Evolutionary conservation across 1,140 invertebrate genomes (phyloP).

Genomic region (Frieseomelitta varia): DNA sequence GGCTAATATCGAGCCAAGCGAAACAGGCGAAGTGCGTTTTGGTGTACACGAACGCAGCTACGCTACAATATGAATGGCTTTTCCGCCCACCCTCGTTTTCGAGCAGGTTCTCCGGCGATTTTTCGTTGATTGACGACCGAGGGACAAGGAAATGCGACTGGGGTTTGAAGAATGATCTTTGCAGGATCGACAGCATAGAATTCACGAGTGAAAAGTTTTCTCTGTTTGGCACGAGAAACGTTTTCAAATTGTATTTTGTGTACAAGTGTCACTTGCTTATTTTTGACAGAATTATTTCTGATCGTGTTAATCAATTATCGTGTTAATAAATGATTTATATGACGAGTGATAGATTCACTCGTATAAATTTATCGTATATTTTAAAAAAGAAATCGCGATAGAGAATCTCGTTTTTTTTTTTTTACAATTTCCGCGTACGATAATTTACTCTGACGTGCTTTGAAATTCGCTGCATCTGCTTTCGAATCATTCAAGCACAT

Average conservation of each 20-base stretch:
- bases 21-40: slow-evolving; percentile 12
- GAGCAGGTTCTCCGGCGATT: not conserved
- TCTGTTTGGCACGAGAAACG: too few species aligned
- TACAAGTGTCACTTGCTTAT: too few species aligned
- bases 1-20: slow-evolving; percentile 25
- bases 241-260: too few species aligned
- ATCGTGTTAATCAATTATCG: too few species aligned
- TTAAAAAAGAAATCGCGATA: too few species aligned
- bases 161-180: not conserved
- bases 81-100: not conserved
- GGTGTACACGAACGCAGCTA: not conserved
- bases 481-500: not conserved
- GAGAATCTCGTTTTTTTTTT: too few species aligned
- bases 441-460: not conserved
- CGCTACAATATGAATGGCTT: not conserved
- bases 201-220: not conserved
- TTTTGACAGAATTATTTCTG: too few species aligned
- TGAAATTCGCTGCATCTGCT: not conserved
- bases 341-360: too few species aligned
- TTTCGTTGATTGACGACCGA: not conserved
- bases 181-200: not conserved
- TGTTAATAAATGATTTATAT: too few species aligned
- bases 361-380: too few species aligned
- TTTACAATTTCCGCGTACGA: not conserved
- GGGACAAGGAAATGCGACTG: not conserved